Evolutionary conservation across 2,797 vertebrate species (phyloP).

Genomic region (Phylloscopus collybita): DNA sequence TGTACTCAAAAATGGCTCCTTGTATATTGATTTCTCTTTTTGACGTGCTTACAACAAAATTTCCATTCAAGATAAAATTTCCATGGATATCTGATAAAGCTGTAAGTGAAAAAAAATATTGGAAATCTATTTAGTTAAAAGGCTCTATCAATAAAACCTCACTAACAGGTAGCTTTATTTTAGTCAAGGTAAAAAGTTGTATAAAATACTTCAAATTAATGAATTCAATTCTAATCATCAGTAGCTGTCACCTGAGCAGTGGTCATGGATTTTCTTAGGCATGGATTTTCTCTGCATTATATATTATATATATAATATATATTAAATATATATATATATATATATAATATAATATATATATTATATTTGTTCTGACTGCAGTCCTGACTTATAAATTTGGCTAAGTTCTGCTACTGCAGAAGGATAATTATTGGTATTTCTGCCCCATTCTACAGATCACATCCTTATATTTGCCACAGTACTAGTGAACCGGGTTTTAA

Average conservation of each 20-base stretch:
- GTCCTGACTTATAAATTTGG: neutral
- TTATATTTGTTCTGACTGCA: neutral
- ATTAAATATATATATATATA: neutral
- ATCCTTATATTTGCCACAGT: neutral
- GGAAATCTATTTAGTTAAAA: conserved; percentile 5
- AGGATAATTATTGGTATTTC: neutral
- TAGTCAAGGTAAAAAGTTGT: neutral
- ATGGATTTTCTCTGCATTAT: neutral
- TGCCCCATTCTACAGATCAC: neutral
- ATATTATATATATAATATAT: no score
- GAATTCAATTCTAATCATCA: neutral
- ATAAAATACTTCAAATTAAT: neutral
- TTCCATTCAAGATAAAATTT: conserved; percentile 93
- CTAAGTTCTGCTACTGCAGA: neutral
- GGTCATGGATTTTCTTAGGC: neutral
- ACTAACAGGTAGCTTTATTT: neutral
- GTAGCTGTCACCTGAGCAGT: neutral
- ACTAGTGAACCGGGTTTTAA: neutral
- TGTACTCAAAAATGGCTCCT: conserved; percentile 92
- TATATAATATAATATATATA: no score
- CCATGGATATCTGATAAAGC: conserved; percentile 91
- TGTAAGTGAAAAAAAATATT: conserved; percentile 67
- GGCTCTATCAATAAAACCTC: neutral
- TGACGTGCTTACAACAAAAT: conserved; percentile 97
- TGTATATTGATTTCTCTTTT: conserved; percentile 92